Evolutionary conservation across 2,888 invertebrate species (phyloP).

Genomic region (Drosophila nigritarsus): DNA sequence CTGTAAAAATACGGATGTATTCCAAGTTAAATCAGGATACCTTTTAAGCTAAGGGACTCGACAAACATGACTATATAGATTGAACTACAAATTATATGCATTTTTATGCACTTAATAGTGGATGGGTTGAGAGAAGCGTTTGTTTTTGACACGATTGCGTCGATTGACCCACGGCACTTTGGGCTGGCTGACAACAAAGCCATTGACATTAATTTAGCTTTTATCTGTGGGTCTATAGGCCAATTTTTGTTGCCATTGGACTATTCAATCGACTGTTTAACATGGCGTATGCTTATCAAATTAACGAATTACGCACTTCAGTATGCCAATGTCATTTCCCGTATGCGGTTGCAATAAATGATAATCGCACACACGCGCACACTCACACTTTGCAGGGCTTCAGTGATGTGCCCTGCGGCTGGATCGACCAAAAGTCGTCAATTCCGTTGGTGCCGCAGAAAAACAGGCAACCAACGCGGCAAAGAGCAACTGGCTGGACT

Average conservation of each 20-base stretch:
- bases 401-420: constrained; percentile 57
- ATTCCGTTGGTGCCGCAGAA: constrained; percentile 70
- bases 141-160: constrained; percentile 1
- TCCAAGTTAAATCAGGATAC: background rate
- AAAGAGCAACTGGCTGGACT: constrained; percentile 38
- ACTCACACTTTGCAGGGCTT: constrained; percentile 3
- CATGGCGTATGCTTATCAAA: constrained; percentile 76
- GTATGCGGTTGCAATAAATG: constrained; percentile 77
- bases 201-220: constrained; percentile 21
- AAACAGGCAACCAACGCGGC: constrained; percentile 54
- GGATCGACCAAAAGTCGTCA: constrained; percentile 74
- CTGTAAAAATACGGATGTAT: background rate
- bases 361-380: constrained; percentile 55
- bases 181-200: constrained; percentile 16
- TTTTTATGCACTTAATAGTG: background rate
- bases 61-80: background rate
- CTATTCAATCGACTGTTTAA: constrained; percentile 63
- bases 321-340: constrained; percentile 64
- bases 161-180: constrained; percentile 14
- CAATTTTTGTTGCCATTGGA: constrained; percentile 37
- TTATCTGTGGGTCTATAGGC: constrained; percentile 24
- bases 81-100: background rate
- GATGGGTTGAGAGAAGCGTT: background rate
- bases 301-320: constrained; percentile 73
- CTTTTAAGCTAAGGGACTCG: no score